Evolutionary conservation across 2,888 invertebrate genomes (phyloP).

Genomic region (Endomychus coccineus): DNA sequence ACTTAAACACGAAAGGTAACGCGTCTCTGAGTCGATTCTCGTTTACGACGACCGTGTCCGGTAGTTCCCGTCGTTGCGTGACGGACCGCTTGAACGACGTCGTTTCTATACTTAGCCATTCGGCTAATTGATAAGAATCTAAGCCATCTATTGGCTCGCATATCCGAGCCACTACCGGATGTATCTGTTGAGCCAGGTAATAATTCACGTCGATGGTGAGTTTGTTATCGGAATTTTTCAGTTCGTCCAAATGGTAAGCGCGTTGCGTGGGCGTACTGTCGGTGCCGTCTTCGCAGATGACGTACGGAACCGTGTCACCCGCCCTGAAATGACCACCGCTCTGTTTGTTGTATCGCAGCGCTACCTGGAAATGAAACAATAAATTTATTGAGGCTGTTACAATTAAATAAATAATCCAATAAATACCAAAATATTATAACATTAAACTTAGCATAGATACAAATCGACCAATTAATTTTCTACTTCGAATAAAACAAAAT

Average conservation of each 20-base stretch:
- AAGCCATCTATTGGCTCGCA: conserved; percentile 94
- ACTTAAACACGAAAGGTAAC: conserved; percentile 40
- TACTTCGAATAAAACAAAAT: no score
- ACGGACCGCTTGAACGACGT: conserved; percentile 42
- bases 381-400: no score
- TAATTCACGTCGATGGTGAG: conserved; percentile 80
- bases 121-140: conserved; percentile 83
- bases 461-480: no score
- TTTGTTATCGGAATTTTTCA: conserved; percentile 56
- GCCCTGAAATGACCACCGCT: conserved; percentile 73
- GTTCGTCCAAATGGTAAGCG: conserved; percentile 89
- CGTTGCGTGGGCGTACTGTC: conserved; percentile 76
- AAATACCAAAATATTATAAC: no score
- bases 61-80: background rate
- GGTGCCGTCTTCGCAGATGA: conserved; percentile 89
- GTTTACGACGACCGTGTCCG: conserved; percentile 16
- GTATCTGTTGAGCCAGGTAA: conserved; percentile 91
- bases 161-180: conserved; percentile 91
- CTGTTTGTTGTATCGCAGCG: conserved; percentile 76
- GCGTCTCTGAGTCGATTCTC: conserved; percentile 33
- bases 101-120: conserved; percentile 72
- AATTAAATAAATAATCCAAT: no score
- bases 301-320: conserved; percentile 92
- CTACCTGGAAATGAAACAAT: no score
- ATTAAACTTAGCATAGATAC: no score